Conservation (phyloP, 2,797 vertebrate genomes). For the Smutsia temminckii region DNA sequence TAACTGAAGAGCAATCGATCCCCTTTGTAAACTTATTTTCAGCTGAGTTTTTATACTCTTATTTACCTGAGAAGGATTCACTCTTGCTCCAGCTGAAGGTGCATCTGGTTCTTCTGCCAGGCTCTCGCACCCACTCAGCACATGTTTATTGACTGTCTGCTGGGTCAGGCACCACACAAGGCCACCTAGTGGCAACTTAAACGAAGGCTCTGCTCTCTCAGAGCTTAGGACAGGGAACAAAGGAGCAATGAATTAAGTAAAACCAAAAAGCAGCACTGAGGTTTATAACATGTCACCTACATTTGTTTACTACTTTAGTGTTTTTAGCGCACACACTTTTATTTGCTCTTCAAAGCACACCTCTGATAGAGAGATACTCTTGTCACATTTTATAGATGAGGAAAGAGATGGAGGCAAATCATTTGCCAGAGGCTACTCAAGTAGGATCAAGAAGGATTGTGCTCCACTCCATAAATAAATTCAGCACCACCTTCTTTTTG, state of each 20-base stretch:
- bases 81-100: not conserved
- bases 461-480: not conserved
- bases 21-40: not conserved
- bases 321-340: not conserved
- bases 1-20: not conserved
- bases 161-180: not conserved
- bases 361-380: not conserved
- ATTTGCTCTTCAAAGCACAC: not conserved
- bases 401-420: not conserved
- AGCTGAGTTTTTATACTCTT: not conserved
- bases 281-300: not conserved
- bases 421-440: not conserved
- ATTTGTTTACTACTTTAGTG: not conserved
- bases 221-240: not conserved
- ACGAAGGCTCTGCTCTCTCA: not conserved
- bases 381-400: not conserved
- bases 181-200: not conserved
- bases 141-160: not conserved
- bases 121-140: not conserved
- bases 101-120: not conserved
- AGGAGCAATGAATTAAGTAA: not conserved
- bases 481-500: not conserved
- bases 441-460: not conserved
- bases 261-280: not conserved
- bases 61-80: not conserved